These are phyloP conservation scores for Daptonema setosum DNA, from an alignment of 2,888 invertebrate genomes.

Conservation along the genomic window DNA sequence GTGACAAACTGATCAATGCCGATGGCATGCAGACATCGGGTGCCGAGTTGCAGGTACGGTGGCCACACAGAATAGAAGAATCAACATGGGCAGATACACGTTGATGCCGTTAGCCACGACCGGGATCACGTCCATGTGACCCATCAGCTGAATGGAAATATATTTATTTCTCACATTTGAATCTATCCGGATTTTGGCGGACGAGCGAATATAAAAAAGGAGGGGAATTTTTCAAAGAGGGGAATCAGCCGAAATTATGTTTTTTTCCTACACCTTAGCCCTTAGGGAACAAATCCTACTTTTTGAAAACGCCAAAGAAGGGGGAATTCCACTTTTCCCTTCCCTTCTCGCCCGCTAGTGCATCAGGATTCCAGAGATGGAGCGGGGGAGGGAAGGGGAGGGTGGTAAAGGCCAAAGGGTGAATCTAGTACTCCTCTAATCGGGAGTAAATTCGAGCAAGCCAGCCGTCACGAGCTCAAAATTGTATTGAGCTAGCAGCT, in stretches of 20 bases:
- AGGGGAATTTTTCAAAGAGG: too few relatives aligned
- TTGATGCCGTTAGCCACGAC: constrained; percentile 94
- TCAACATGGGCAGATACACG: constrained; percentile 92
- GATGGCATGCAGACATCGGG: constrained; percentile 61
- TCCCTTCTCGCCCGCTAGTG: too few relatives aligned
- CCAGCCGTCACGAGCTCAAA: too few relatives aligned
- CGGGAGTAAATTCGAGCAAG: too few relatives aligned
- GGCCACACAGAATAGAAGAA: constrained; percentile 68
- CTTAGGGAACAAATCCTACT: too few relatives aligned
- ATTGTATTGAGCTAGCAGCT: too few relatives aligned
- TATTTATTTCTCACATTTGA: neutral
- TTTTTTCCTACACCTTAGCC: too few relatives aligned
- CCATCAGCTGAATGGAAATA: constrained; percentile 65
- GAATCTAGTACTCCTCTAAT: too few relatives aligned
- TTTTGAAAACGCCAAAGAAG: too few relatives aligned
- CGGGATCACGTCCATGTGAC: constrained; percentile 88
- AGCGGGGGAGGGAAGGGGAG: neutral
- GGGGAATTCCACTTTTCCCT: too few relatives aligned
- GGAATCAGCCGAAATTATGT: too few relatives aligned
- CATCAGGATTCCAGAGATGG: neutral
- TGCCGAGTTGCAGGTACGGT: constrained; percentile 51
- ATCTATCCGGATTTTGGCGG: neutral
- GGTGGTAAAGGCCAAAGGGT: neutral
- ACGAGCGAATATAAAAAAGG: too few relatives aligned
- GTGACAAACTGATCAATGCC: constrained; percentile 84